phyloP scores from a whole-genome alignment of 2,113 vertebrate genomes.

The Ictidomys tridecemlineatus region DNA sequence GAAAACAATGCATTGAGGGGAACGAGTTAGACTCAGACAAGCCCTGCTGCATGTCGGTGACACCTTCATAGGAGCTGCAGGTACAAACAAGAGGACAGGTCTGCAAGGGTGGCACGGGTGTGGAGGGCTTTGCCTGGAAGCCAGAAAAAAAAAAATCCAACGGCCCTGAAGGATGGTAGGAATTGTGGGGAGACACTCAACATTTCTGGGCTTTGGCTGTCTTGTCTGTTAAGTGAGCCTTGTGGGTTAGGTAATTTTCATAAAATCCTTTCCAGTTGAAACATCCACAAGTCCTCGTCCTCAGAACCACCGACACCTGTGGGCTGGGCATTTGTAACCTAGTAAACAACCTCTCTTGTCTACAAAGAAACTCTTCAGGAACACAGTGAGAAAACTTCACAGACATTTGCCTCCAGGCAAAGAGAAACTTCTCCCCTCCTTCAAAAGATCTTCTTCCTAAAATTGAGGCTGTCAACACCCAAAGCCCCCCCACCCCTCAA shows the following conservation, averaged over 20 bases:
- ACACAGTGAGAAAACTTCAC: slow-evolving; percentile 59
- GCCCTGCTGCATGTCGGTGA: neutral
- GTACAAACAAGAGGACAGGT: neutral
- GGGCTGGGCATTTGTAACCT: neutral
- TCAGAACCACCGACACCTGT: neutral
- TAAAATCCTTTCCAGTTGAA: neutral
- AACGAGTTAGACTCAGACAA: neutral
- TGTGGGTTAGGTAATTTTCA: neutral
- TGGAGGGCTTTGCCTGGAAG: neutral
- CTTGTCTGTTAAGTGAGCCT: neutral
- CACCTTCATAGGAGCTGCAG: neutral
- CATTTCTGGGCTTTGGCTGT: neutral
- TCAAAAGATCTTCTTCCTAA: slow-evolving; percentile 30
- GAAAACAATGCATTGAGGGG: neutral
- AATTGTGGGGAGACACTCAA: neutral
- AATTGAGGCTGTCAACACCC: neutral
- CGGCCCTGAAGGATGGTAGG: neutral
- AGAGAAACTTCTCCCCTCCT: slow-evolving; percentile 56
- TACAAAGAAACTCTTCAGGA: slow-evolving; percentile 20
- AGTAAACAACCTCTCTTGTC: neutral
- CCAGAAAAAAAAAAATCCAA: neutral
- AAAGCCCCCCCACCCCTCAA: neutral
- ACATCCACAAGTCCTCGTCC: neutral
- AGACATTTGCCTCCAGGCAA: slow-evolving; percentile 46
- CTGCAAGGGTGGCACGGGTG: neutral